Evolutionary conservation across 2,797 vertebrate species (phyloP).

Genomic region (Semotilus atromaculatus): DNA sequence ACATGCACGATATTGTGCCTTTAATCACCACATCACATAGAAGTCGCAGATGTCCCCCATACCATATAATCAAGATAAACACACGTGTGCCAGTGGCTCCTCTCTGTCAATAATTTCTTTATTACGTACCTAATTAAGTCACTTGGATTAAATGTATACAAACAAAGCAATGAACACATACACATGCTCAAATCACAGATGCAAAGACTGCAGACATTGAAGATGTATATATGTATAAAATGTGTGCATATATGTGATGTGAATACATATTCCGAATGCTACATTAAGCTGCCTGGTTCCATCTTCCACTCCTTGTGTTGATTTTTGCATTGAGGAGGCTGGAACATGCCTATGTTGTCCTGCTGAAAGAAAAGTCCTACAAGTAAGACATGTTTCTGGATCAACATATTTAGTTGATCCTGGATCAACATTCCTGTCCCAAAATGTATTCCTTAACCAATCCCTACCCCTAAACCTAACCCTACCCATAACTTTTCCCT

Average conservation of each 20-base stretch:
- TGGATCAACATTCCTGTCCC: too few species aligned
- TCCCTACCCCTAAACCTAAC: too few species aligned
- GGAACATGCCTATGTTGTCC: not conserved
- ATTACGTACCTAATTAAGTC: conserved; percentile 16
- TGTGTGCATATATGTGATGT: too few species aligned
- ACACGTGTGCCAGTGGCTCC: not conserved
- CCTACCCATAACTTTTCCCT: too few species aligned
- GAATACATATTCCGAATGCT: not conserved
- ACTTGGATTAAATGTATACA: conserved; percentile 7
- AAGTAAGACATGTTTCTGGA: too few species aligned
- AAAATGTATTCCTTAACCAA: too few species aligned
- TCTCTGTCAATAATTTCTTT: not conserved
- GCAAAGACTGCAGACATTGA: not conserved
- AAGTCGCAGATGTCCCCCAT: conserved; percentile 26
- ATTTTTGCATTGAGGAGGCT: not conserved
- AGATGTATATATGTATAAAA: too few species aligned
- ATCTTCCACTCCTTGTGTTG: not conserved
- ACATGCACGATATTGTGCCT: conserved; percentile 33
- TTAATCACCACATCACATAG: conserved; percentile 48
- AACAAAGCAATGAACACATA: conserved; percentile 3
- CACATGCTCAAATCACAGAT: not conserved
- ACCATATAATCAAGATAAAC: conserved; percentile 42
- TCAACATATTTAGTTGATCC: too few species aligned
- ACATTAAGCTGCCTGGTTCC: not conserved
- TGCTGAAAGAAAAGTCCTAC: not conserved